Evolutionary conservation across 2,113 vertebrate species (phyloP).

Genomic region (Strix uralensis): DNA sequence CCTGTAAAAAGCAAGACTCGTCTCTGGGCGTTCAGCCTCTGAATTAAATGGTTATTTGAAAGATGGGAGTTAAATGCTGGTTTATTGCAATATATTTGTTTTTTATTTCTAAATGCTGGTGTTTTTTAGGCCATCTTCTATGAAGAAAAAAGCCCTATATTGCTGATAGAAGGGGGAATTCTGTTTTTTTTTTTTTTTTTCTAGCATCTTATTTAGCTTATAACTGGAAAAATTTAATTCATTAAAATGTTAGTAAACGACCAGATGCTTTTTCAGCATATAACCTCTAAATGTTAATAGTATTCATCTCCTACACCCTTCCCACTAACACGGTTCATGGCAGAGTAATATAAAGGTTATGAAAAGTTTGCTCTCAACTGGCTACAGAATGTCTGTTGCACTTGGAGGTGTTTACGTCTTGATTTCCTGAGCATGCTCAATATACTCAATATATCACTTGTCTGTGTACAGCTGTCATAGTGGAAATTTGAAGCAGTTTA

Average conservation of each 20-base stretch:
- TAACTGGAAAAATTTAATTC: background rate
- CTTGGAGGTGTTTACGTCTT: slow-evolving; percentile 45
- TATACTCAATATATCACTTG: slow-evolving; percentile 6
- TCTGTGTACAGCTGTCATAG: background rate
- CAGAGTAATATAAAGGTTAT: slow-evolving; percentile 22
- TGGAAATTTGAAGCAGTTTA: background rate
- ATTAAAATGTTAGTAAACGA: background rate
- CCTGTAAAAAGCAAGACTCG: background rate
- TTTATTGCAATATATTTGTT: background rate
- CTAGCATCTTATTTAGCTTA: background rate
- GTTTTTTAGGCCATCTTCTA: accelerated
- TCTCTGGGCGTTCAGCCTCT: background rate
- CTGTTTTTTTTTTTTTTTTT: background rate
- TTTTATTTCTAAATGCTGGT: background rate
- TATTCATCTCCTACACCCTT: background rate
- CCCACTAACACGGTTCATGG: background rate
- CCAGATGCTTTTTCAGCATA: background rate
- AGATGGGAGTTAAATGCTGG: background rate
- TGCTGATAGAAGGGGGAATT: background rate
- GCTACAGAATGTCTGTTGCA: slow-evolving; percentile 4
- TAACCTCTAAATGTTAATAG: background rate
- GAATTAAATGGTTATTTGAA: background rate
- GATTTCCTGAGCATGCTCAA: slow-evolving; percentile 39
- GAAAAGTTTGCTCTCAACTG: slow-evolving; percentile 26
- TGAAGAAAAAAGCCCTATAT: background rate